Evolutionary conservation across 2,888 invertebrate genomes (phyloP).

Genomic region (Cenopis cana): DNA sequence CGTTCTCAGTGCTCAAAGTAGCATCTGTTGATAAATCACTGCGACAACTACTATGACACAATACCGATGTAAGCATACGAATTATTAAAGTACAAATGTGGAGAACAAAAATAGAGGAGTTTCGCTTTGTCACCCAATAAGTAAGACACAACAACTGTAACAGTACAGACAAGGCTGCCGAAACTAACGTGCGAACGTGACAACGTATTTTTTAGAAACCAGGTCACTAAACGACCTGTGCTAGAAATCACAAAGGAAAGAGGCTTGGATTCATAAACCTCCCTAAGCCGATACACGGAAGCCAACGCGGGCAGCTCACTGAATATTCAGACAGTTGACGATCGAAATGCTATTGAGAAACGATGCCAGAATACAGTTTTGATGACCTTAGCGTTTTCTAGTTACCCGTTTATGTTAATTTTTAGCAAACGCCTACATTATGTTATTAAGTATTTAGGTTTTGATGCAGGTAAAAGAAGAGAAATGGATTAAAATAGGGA

Average conservation of each 20-base stretch:
- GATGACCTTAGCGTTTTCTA: not conserved
- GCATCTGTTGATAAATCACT: not conserved
- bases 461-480: too few species aligned
- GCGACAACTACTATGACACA: not conserved
- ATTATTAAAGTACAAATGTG: not conserved
- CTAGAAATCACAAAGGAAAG: slow-evolving; percentile 38
- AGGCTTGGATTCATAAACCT: slow-evolving; percentile 40
- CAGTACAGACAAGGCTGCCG: not conserved
- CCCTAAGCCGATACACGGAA: slow-evolving; percentile 33
- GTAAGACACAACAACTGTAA: not conserved
- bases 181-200: slow-evolving; percentile 22
- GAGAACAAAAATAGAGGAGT: not conserved
- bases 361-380: slow-evolving; percentile 24
- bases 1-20: too few species aligned
- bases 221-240: slow-evolving; percentile 18
- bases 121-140: not conserved
- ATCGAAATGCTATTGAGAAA: slow-evolving; percentile 23
- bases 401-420: not conserved
- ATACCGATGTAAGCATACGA: not conserved
- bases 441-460: too few species aligned
- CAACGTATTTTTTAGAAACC: slow-evolving; percentile 27
- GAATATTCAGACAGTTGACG: slow-evolving; percentile 23
- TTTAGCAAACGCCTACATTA: too few species aligned
- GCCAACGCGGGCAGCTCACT: slow-evolving; percentile 26
- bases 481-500: too few species aligned